phyloP scores from a whole-genome alignment of 2,888 invertebrate genomes.

The Isoperla grammatica region DNA sequence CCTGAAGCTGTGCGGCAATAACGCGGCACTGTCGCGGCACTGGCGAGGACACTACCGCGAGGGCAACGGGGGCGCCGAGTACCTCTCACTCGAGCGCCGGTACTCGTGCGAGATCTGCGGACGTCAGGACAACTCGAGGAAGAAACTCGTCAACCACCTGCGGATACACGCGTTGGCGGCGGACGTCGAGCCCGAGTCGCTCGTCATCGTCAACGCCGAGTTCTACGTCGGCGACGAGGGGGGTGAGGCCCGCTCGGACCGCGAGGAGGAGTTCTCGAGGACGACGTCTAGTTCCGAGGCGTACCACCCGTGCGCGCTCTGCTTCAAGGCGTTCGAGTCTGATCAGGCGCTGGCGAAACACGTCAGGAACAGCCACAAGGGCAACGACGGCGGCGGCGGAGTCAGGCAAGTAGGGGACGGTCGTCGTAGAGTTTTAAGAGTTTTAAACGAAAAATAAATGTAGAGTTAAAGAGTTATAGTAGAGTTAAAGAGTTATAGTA shows the following conservation, averaged over 20 bases:
- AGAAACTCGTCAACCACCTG: conserved; percentile 49
- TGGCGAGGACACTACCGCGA: conserved; percentile 46
- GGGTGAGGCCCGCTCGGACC: background rate
- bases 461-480: too few species aligned
- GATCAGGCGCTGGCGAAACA: conserved; percentile 46
- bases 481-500: too few species aligned
- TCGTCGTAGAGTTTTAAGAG: too few species aligned
- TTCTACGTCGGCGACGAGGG: conserved; percentile 26
- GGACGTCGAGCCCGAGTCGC: conserved; percentile 37
- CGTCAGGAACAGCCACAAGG: conserved; percentile 40
- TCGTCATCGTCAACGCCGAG: conserved; percentile 36
- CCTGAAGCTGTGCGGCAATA: conserved; percentile 47
- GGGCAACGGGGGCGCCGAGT: conserved; percentile 28
- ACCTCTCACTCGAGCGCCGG: conserved; percentile 33
- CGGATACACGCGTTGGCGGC: conserved; percentile 50
- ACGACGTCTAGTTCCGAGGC: conserved; percentile 36
- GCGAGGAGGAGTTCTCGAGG: background rate
- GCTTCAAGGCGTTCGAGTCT: conserved; percentile 45
- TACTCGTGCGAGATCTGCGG: conserved; percentile 50
- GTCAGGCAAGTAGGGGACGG: too few species aligned
- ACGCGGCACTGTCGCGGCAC: conserved; percentile 47
- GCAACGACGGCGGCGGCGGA: too few species aligned
- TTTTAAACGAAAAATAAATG: too few species aligned
- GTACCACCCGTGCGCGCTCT: conserved; percentile 43
- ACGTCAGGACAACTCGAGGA: conserved; percentile 51